phyloP scores from a whole-genome alignment of 2,888 invertebrate genomes.

The Malthinus seriepunctatus region DNA sequence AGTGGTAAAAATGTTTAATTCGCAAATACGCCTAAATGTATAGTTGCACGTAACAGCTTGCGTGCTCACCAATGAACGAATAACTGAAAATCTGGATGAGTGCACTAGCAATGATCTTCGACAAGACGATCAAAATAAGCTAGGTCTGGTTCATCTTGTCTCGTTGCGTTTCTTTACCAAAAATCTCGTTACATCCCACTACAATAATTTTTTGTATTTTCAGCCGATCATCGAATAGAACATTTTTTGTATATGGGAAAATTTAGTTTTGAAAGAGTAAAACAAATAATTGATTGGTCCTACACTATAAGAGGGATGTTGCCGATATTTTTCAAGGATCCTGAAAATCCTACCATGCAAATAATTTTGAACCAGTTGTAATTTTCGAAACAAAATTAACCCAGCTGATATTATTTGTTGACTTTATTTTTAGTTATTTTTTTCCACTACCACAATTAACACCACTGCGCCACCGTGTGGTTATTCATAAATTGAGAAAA shows the following conservation, averaged over 20 bases:
- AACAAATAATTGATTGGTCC: neutral
- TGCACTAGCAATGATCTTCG: too few relatives aligned
- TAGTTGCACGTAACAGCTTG: too few relatives aligned
- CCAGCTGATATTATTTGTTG: neutral
- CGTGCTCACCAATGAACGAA: too few relatives aligned
- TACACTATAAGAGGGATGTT: neutral
- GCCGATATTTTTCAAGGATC: neutral
- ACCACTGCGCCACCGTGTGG: neutral
- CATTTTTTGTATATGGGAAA: neutral
- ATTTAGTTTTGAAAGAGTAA: neutral
- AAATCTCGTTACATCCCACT: too few relatives aligned
- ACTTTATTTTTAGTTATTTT: neutral
- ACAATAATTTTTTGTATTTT: neutral
- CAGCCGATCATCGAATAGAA: neutral
- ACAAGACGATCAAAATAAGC: too few relatives aligned
- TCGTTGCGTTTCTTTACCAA: too few relatives aligned
- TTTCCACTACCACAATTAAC: slow-evolving; percentile 1
- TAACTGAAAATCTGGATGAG: too few relatives aligned
- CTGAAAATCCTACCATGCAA: neutral
- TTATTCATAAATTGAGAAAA: neutral
- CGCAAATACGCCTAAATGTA: too few relatives aligned
- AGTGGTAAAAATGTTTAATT: too few relatives aligned
- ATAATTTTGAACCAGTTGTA: neutral
- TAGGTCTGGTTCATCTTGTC: too few relatives aligned
- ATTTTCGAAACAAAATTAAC: neutral